These are phyloP conservation scores for Pomacea canaliculata DNA, from an alignment of 2,888 invertebrate species.

Conservation along the genomic window DNA sequence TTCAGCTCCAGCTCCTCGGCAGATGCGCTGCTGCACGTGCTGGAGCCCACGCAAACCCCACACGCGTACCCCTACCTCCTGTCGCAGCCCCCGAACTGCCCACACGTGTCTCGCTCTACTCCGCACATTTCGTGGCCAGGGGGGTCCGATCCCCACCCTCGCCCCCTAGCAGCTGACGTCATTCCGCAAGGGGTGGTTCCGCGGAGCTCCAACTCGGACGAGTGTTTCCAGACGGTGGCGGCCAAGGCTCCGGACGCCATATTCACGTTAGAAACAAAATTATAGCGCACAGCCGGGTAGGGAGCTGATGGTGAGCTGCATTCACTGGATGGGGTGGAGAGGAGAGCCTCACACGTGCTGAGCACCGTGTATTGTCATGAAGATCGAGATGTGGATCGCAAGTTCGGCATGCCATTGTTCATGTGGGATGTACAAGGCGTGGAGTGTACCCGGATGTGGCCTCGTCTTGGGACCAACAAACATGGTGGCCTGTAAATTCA, in stretches of 20 bases:
- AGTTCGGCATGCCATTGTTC: too few relatives aligned
- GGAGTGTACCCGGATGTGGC: too few relatives aligned
- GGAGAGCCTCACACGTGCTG: too few relatives aligned
- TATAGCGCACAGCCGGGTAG: slow-evolving; percentile 7
- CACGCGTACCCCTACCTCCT: slow-evolving; percentile 4
- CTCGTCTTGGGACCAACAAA: too few relatives aligned
- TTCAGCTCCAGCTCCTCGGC: slow-evolving; percentile 37
- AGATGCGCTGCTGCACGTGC: slow-evolving; percentile 24
- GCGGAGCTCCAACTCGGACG: neutral
- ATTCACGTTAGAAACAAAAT: slow-evolving; percentile 16
- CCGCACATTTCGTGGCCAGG: neutral
- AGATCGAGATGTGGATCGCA: too few relatives aligned
- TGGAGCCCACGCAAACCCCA: neutral
- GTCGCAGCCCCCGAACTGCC: neutral
- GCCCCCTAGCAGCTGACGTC: neutral
- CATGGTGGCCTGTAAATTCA: too few relatives aligned
- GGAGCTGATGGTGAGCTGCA: neutral
- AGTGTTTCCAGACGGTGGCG: neutral
- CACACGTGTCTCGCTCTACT: neutral
- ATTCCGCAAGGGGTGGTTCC: neutral
- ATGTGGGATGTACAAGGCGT: too few relatives aligned
- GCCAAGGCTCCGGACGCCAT: slow-evolving; percentile 1
- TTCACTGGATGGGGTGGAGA: neutral
- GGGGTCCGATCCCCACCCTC: slow-evolving; percentile 2
- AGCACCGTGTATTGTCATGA: too few relatives aligned